These are phyloP conservation scores for Chionoecetes opilio DNA, from an alignment of 1,140 invertebrate species.

Conservation along the genomic window DNA sequence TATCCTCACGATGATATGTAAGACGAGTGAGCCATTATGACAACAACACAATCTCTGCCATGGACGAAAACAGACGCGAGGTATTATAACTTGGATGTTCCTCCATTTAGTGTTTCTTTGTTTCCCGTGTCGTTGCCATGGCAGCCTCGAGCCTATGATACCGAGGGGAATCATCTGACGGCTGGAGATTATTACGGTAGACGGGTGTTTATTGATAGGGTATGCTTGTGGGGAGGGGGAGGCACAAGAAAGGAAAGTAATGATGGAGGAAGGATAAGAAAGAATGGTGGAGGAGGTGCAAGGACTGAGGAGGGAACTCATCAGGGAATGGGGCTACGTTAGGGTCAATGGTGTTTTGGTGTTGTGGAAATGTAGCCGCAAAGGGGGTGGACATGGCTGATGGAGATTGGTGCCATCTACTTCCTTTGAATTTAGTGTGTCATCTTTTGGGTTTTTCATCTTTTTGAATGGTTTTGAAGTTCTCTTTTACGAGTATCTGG, in stretches of 20 bases:
- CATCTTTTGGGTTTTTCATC: no score
- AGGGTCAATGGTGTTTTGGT: not conserved
- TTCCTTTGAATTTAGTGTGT: no score
- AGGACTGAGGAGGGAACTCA: not conserved
- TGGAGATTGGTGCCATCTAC: no score
- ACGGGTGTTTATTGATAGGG: not conserved
- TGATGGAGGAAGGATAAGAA: not conserved
- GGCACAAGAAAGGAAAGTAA: not conserved
- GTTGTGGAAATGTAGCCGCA: no score
- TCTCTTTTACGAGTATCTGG: no score
- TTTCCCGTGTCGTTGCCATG: not conserved
- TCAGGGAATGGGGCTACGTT: not conserved
- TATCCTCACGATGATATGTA: no score
- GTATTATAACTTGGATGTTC: no score
- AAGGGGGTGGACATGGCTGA: no score
- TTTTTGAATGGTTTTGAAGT: no score
- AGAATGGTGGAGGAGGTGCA: not conserved
- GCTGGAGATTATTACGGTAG: not conserved
- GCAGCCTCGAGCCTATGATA: not conserved
- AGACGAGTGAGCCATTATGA: no score
- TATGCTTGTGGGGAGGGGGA: not conserved
- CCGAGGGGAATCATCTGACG: not conserved
- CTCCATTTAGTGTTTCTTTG: not conserved
- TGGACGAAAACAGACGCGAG: no score
- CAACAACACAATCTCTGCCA: no score